These are phyloP conservation scores for Cyclophora punctaria DNA, from an alignment of 2,888 invertebrate genomes.

Conservation along the genomic window DNA sequence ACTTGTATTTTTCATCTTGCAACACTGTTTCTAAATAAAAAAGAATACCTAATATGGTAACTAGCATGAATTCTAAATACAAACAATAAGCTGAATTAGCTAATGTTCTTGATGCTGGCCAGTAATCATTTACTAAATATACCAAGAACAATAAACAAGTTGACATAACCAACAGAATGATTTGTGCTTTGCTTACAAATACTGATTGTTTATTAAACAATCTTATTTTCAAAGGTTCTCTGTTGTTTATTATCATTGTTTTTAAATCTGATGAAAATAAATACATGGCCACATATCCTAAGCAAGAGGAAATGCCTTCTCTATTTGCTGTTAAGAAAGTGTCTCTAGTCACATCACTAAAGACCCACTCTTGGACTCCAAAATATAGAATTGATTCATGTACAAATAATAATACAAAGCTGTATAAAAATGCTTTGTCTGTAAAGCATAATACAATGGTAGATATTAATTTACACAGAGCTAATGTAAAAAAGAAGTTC, in stretches of 20 bases:
- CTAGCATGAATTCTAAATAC: slow-evolving; percentile 82
- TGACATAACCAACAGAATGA: slow-evolving; percentile 18
- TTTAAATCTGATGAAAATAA: slow-evolving; percentile 82
- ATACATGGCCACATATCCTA: slow-evolving; percentile 91
- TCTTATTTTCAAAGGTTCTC: slow-evolving; percentile 11
- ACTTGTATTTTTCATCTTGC: slow-evolving; percentile 31
- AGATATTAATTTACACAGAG: slow-evolving; percentile 84
- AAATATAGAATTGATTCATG: slow-evolving; percentile 80
- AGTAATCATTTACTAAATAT: slow-evolving; percentile 59
- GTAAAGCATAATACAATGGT: slow-evolving; percentile 75
- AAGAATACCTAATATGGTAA: slow-evolving; percentile 70
- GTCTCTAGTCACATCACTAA: slow-evolving; percentile 72
- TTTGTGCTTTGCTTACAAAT: slow-evolving; percentile 3
- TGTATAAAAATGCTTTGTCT: slow-evolving; percentile 68
- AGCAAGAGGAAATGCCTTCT: slow-evolving; percentile 90
- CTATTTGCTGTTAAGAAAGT: slow-evolving; percentile 87
- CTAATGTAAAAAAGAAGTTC: slow-evolving; percentile 98
- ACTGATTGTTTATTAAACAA: slow-evolving; percentile 1
- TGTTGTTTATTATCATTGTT: slow-evolving; percentile 57
- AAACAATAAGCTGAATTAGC: slow-evolving; percentile 88
- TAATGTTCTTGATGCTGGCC: slow-evolving; percentile 84
- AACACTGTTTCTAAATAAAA: slow-evolving; percentile 70
- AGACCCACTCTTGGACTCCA: slow-evolving; percentile 82
- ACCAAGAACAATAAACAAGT: slow-evolving; percentile 56
- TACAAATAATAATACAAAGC: slow-evolving; percentile 69